Evolutionary conservation across 2,888 invertebrate genomes (phyloP), one percentile per base, ranked within the genome.

Genomic region (Lasioglossum villosulum): DNA sequence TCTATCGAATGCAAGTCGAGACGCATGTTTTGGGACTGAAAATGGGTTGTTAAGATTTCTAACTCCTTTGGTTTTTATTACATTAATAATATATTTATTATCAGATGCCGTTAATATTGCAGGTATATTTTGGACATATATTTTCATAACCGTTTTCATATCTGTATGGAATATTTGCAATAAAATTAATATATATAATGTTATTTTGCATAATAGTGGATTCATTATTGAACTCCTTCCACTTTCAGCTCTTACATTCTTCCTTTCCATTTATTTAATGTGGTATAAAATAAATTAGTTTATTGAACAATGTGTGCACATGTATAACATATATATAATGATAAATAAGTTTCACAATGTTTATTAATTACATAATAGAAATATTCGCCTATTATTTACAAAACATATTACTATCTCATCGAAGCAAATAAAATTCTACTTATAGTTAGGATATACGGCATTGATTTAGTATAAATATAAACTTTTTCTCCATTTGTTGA

Each of bases 101-200:
- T 71, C 76, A 37, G 39, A 83, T 75, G 66, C 30, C 52, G 75
- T 78, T 80, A 79, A 73, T 78, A 80, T 86, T 87, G 86, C 83
- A 86, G 80, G 73, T 75, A 86, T 83, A 86, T 86, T 78, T 86
- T 80, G 80, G 68, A 83, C 66, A 83, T 68, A 87, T 42, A 80
- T 83, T 77, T 83, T 81, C 34, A 52, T 81, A 83, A 76, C n/a
- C 45, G 71, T 85, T 76, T 78, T 68, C 34, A 71, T 83, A 86
- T 71, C 71, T 86, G 86, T 86, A 86, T 59, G 80, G 86, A 85
- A 76, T 78, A 83, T 82, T 87, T 77, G 71, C 78, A 89, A 89
- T 89, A 89, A 89, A 89, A 80, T 82, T 82, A 66, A 84, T 84
- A 84, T 81, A 80, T 70, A 78, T 75, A 79, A 82, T 52, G 63